These are phyloP conservation scores for Lasioglossum baleicum DNA, from an alignment of 1,140 invertebrate genomes.

Conservation along the genomic window DNA sequence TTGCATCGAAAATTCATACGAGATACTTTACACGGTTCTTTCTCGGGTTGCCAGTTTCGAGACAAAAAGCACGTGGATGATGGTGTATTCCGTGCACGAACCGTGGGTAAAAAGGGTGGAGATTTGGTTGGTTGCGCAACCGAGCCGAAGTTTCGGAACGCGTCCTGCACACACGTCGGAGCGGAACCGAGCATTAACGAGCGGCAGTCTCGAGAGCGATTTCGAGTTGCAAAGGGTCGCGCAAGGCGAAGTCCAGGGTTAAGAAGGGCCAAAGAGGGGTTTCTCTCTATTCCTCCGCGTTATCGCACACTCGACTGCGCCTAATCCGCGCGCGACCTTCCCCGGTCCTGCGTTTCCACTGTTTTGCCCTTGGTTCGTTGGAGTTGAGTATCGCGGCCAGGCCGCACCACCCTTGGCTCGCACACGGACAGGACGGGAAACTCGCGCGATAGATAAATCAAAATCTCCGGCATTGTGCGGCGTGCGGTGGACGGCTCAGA, in stretches of 20 bases:
- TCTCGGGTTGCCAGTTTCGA: no score
- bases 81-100: constrained; percentile 1
- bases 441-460: constrained; percentile 66
- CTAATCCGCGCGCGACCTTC: constrained; percentile 61
- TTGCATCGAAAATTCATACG: no score
- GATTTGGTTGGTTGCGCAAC: constrained; percentile 28
- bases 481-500: constrained; percentile 46
- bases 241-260: constrained; percentile 25
- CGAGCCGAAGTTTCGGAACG: constrained; percentile 38
- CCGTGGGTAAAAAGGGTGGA: constrained; percentile 20
- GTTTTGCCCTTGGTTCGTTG: constrained; percentile 26
- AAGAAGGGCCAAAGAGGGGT: constrained; percentile 44
- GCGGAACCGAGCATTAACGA: constrained; percentile 67
- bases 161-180: constrained; percentile 33
- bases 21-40: no score
- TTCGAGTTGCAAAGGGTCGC: constrained; percentile 48
- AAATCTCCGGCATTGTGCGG: constrained; percentile 65
- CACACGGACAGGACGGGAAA: no score
- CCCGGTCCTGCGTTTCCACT: constrained; percentile 52
- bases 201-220: constrained; percentile 61
- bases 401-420: no score
- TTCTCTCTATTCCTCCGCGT: constrained; percentile 68
- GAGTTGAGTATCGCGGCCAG: no score
- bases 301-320: constrained; percentile 68
- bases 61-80: no score